Conservation (phyloP, 35 echinoderm and acorn worm species). For the Apostichopus japonicus region DNA sequence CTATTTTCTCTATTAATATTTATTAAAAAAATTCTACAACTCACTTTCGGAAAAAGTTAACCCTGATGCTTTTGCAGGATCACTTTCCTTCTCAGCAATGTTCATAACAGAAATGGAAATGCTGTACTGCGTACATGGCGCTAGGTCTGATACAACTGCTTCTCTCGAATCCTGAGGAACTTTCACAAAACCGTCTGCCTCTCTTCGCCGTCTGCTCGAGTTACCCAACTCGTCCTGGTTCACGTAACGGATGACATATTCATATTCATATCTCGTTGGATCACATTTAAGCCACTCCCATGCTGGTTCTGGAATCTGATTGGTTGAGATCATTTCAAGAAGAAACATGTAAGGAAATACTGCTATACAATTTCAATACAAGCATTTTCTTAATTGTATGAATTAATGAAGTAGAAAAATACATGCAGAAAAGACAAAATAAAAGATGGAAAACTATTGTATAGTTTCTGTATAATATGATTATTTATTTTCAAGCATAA, state of each 20-base stretch:
- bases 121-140: slow-evolving; percentile 32
- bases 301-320: slow-evolving; percentile 17
- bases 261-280: not conserved
- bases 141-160: slow-evolving; percentile 2
- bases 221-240: not conserved
- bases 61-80: not conserved
- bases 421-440: too few species aligned
- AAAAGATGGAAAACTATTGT: too few species aligned
- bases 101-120: slow-evolving; percentile 21
- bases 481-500: too few species aligned
- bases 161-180: slow-evolving; percentile 1
- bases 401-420: not conserved
- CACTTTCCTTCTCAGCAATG: slow-evolving; percentile 20
- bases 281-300: slow-evolving; percentile 33
- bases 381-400: not conserved
- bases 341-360: not conserved
- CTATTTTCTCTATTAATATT: too few species aligned
- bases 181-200: slow-evolving; percentile 1
- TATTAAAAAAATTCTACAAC: too few species aligned
- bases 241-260: not conserved
- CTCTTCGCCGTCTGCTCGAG: not conserved
- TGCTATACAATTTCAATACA: not conserved
- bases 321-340: too few species aligned
- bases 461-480: too few species aligned
- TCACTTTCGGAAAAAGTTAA: slow-evolving; percentile 12